These are phyloP conservation scores for Chrysemys picta DNA, from an alignment of 2,113 vertebrate genomes.

Conservation along the genomic window DNA sequence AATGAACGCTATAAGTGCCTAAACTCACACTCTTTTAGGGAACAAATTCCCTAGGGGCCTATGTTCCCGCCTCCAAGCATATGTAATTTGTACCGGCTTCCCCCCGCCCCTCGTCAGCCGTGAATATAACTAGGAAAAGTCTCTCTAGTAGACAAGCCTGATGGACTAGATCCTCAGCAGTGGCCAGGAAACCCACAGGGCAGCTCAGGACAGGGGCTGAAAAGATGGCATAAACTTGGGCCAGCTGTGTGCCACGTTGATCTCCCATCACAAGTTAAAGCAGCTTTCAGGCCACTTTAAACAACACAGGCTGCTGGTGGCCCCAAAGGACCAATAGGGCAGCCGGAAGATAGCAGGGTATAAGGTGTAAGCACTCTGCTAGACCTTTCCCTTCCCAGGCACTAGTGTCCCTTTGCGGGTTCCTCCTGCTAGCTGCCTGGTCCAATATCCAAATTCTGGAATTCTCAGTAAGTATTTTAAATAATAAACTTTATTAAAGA, in stretches of 20 bases:
- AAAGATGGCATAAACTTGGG: neutral
- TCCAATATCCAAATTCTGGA: neutral
- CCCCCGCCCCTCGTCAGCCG: too few relatives aligned
- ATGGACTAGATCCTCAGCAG: neutral
- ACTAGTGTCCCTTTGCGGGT: neutral
- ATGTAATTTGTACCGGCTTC: too few relatives aligned
- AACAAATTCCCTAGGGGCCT: neutral
- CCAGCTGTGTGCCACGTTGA: neutral
- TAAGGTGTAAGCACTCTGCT: too few relatives aligned
- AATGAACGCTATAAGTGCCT: neutral
- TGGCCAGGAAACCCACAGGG: neutral
- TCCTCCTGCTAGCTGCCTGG: neutral
- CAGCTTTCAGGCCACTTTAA: too few relatives aligned
- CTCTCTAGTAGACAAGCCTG: neutral
- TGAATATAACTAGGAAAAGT: neutral
- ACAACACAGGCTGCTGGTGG: neutral
- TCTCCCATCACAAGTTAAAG: neutral
- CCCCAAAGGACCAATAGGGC: neutral
- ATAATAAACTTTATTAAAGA: neutral
- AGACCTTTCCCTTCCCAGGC: too few relatives aligned
- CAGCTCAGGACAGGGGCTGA: neutral
- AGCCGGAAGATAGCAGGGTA: neutral
- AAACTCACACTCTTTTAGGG: neutral
- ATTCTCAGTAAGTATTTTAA: neutral
- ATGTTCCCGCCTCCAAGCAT: neutral